Conservation (phyloP, 2,797 vertebrate genomes). For the Falco berigora region DNA sequence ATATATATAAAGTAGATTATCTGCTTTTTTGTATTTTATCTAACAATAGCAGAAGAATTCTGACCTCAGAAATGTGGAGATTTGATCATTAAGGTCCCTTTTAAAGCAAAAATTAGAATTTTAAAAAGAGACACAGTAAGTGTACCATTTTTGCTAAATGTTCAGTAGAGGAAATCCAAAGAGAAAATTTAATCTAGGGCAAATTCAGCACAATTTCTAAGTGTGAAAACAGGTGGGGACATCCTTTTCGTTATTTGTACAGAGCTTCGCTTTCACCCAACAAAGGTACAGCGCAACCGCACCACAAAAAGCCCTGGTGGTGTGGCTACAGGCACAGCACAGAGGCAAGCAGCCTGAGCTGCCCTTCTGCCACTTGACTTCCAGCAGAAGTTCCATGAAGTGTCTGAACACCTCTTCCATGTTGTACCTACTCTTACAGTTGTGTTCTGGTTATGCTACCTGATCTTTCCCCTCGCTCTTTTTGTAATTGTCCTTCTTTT, state of each 20-base stretch:
- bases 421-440: not conserved
- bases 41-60: not conserved
- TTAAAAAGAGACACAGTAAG: not conserved
- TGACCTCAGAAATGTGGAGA: not conserved
- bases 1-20: no score
- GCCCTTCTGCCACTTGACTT: not conserved
- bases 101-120: not conserved
- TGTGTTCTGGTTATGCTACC: not conserved
- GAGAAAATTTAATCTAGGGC: not conserved
- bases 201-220: not conserved
- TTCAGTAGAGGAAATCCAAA: not conserved
- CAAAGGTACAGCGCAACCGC: not conserved
- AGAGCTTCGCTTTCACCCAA: not conserved
- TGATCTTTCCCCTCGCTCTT: not conserved
- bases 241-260: not conserved
- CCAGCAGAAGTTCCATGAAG: not conserved
- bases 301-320: not conserved
- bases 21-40: not conserved
- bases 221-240: not conserved
- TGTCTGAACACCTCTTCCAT: not conserved
- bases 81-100: not conserved
- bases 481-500: not conserved
- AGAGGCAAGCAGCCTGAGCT: not conserved
- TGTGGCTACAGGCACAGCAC: not conserved
- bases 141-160: not conserved